These are phyloP conservation scores for Catalaphyllia jardinei DNA, from an alignment of 64 coral and sea anemone genomes.

Conservation along the genomic window DNA sequence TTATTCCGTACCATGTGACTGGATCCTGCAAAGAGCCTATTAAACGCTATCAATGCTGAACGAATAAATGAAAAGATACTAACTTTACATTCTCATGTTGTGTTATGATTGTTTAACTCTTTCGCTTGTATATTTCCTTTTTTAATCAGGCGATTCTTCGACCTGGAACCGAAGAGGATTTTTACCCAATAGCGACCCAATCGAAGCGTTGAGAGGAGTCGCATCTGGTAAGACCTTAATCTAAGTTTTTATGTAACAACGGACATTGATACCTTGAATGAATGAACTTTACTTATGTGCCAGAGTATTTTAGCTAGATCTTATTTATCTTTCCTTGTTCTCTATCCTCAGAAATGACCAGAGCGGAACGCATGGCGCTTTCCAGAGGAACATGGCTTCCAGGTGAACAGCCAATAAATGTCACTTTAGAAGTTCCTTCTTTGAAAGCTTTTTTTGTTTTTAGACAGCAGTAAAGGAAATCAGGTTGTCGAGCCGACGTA, in stretches of 20 bases:
- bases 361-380: background rate
- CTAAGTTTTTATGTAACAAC: background rate
- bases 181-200: background rate
- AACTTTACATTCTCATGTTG: no score
- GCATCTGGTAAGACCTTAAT: background rate
- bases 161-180: background rate
- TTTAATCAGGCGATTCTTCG: background rate
- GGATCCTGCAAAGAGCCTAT: no score
- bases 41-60: no score
- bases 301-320: no score
- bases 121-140: background rate
- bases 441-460: background rate
- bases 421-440: no score
- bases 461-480: background rate
- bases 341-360: background rate
- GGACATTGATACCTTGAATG: no score
- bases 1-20: no score
- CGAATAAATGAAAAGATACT: no score
- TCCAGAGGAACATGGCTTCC: slow-evolving; percentile 7
- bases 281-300: no score
- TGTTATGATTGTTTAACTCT: background rate
- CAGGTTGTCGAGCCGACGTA: background rate
- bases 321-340: background rate
- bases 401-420: background rate
- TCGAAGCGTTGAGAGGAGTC: background rate